Base-by-base conservation (phyloP, 2,797 vertebrate genomes). In the Chiroxiphia lanceolata region DNA sequence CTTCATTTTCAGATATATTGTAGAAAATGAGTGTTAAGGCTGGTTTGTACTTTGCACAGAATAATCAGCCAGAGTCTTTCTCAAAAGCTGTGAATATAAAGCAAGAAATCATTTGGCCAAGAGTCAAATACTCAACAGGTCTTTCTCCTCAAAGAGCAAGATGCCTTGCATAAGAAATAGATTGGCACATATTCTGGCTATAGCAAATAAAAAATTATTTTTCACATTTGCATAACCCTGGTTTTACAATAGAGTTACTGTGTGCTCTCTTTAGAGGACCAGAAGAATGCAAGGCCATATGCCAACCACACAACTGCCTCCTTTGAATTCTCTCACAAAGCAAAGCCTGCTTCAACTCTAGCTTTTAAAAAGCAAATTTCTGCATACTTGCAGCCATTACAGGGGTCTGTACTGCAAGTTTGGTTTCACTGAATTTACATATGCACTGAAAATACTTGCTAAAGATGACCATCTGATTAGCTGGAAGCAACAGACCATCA, bases 71-170 rank as follows among this genome's bases (percentile, higher is more conserved):
- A 81, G 70, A 85, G 74, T 56, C 80, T 79, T 75, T 89, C 90
- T 83, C 80, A 92, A 95, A 95, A 97, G 54, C 90, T 95, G 86
- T 87, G 93, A 96, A 90, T 94, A 78, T 92, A 94, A 96, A 95
- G 74, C 71, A 90, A 95, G 90, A 94, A 97, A 97, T 88, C 40
- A 79, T 89, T 93, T 97, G 96, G 94, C 92, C 67, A 82, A 76
- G 80, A 80, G 0, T 94, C 93, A 95, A 95, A 95, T 56, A 83
- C 60, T 93, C 94, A 95, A 90, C 81, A 94, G 88, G 90, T 95
- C 88, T 89, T 14, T 56, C 67, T 93, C 70, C 69, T 79, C 77
- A 90, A 77, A 90, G 44, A 95, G 81, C 77, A 89, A 51, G 79
- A 93, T 47, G 85, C 77, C 54, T 91, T 51, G 70, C 51, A 83